These are phyloP conservation scores for Guaruba guarouba DNA, from an alignment of 2,113 vertebrate genomes.

Conservation along the genomic window DNA sequence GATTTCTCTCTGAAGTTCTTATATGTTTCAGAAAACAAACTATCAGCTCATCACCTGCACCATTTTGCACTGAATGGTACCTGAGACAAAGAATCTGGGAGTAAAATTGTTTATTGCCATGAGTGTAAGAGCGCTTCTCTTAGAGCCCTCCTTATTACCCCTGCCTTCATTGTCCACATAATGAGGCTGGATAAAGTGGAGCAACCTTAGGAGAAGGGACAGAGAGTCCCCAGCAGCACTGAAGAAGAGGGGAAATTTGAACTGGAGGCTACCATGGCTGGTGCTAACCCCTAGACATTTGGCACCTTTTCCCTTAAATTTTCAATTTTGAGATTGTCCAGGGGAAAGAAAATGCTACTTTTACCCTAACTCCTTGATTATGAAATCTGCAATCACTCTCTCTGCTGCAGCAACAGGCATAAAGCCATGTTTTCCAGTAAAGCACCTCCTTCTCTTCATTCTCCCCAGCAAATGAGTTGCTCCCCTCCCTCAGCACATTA, in stretches of 20 bases:
- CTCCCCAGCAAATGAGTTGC: fast-evolving
- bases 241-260: neutral
- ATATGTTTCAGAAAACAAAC: neutral
- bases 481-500: neutral
- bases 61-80: neutral
- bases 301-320: neutral
- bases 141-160: neutral
- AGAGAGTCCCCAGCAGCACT: neutral
- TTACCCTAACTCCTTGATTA: neutral
- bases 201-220: neutral
- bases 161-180: neutral
- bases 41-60: neutral
- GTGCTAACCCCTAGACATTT: neutral
- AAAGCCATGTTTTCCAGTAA: neutral
- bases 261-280: neutral
- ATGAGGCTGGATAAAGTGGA: fast-evolving
- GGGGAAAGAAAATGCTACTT: neutral
- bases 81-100: neutral
- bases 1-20: neutral
- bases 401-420: neutral
- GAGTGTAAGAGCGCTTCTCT: neutral
- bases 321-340: neutral
- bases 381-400: neutral
- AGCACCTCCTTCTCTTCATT: neutral
- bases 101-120: neutral